Conservation (phyloP, 2,113 vertebrate genomes). For the Rhabdornis inornatus region DNA sequence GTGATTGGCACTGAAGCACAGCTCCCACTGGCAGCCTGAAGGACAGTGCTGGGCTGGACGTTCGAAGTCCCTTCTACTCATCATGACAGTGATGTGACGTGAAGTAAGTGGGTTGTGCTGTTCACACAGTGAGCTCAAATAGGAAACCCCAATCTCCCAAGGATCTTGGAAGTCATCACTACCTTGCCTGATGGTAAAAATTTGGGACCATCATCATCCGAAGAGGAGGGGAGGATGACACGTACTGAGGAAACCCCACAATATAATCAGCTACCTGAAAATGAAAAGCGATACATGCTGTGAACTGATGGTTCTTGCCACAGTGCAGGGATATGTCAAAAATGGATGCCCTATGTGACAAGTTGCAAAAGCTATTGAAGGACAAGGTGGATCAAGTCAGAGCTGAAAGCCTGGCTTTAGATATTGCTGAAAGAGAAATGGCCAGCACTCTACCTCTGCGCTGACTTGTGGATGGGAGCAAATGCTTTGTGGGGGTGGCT, state of each 20-base stretch:
- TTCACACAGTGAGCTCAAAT: neutral
- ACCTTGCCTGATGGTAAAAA: neutral
- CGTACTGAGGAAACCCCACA: neutral
- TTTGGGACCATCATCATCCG: neutral
- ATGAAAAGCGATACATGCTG: accelerated
- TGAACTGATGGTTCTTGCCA: neutral
- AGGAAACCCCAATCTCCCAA: neutral
- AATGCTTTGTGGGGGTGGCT: neutral
- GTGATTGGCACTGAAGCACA: no score
- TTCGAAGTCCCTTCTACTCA: neutral
- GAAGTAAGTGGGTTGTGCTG: neutral
- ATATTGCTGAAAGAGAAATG: neutral
- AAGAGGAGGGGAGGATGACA: neutral
- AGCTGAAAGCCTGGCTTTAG: neutral
- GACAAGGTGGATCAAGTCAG: neutral
- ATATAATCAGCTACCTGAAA: neutral
- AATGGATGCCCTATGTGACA: accelerated
- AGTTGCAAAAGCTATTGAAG: neutral
- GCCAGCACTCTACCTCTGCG: neutral
- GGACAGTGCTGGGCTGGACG: neutral
- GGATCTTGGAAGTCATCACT: neutral
- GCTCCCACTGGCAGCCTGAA: neutral
- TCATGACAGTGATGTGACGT: neutral
- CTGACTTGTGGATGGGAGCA: neutral
- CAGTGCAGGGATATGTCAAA: accelerated